A percentile compares a stretch with the other conserved stretches of the same genome.
phyloP scores from a whole-genome alignment of 1,140 invertebrate genomes.

The Brachionus asplanchnoidis region DNA sequence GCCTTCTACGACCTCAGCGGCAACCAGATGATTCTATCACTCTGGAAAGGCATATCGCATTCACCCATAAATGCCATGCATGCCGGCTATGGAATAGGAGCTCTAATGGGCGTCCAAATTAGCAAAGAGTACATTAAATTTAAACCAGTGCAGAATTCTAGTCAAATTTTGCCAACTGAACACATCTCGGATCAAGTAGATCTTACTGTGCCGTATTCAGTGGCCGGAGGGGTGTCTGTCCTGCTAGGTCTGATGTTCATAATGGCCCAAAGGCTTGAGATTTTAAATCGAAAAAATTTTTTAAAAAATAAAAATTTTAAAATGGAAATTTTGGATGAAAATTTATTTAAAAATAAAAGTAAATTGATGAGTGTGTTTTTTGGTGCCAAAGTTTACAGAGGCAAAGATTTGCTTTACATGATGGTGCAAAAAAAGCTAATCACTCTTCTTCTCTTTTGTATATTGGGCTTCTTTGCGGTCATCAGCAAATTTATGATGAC shows the following conservation, averaged over 20 bases:
- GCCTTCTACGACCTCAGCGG: neutral
- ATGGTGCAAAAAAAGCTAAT: neutral
- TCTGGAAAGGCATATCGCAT: constrained; percentile 26
- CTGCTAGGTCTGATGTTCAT: neutral
- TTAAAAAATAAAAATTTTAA: neutral
- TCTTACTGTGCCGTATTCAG: neutral
- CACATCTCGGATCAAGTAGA: neutral
- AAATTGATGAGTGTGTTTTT: neutral
- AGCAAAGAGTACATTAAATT: neutral
- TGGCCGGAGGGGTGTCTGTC: neutral
- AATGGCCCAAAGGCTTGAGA: neutral
- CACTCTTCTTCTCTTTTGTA: neutral
- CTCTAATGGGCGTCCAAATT: neutral
- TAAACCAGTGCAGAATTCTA: neutral
- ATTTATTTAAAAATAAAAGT: neutral
- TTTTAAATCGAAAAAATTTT: neutral
- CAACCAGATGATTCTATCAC: neutral
- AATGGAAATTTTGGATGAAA: neutral
- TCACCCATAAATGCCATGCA: constrained; percentile 40
- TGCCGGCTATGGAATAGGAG: constrained; percentile 29
- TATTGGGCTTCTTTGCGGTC: neutral
- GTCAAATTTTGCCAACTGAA: neutral
- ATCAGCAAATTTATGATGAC: constrained; percentile 14
- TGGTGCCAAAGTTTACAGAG: constrained; percentile 4
- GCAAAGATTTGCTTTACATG: neutral